Base-by-base conservation (phyloP, 2,888 invertebrate species). In the Homarus gammarus region DNA sequence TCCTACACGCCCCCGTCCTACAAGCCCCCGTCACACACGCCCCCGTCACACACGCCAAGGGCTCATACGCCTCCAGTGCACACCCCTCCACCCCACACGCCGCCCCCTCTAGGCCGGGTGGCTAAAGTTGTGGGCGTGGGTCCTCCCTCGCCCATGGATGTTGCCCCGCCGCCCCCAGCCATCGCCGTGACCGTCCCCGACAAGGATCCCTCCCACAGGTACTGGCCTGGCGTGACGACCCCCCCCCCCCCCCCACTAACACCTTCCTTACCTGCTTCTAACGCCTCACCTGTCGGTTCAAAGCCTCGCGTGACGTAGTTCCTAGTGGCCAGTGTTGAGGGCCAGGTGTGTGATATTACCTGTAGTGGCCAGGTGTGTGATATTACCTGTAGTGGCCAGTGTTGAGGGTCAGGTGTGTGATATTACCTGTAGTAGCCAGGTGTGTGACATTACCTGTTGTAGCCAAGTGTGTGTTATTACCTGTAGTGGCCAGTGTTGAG, bases 191-290 rank as follows among this genome's bases (percentile, higher is more conserved):
- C 44, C n/a, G 3, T 22, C 22, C 27, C 44, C n/a, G 38, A 75
- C 44, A 75, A 75, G 75, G 75, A 75, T 33, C 27, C 31, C 75
- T 31, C 75, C 31, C n/a, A 27, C 40, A 75, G 75, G 75, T 75
- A 75, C 49, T 75, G 44, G 27, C 64, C 27, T 64, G 64, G 64
- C 56, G 3, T 56, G 12, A 6, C 6, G 27, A n/a, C 27, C 18
- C 56, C 15, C 49, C 49, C 8, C 49, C 49, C 56, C 22, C 22
- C 18, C 31, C 22, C 64, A 3, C 10, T 3, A 27, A 27, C 64
- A n/a, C 27, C 22, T 8, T 0, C 64, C 64, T 18, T n/a, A n/a
- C n/a, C n/a, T n/a, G n/a, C n/a, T 12, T 44, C 44, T 44, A 44
- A 44, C 12, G 12, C 22, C 56, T 56, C 56, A 56, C 56, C 56